phyloP scores from a whole-genome alignment of 2,797 vertebrate genomes.

The Pipistrellus pipistrellus region DNA sequence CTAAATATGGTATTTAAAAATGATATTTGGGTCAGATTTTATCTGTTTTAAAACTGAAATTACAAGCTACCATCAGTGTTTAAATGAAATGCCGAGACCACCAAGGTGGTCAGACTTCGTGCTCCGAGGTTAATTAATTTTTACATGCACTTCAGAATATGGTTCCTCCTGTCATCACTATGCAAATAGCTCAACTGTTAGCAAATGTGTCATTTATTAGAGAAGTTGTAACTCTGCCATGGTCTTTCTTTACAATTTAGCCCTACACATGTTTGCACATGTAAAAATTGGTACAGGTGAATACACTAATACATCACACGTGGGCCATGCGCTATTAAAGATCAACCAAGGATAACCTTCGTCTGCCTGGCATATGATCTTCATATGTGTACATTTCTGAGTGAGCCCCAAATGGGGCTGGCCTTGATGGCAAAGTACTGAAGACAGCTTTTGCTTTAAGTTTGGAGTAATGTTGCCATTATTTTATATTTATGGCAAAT shows the following conservation, averaged over 20 bases:
- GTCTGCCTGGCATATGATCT: not conserved
- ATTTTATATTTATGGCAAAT: not conserved
- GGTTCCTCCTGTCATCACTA: not conserved
- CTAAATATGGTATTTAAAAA: not conserved
- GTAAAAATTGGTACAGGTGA: not conserved
- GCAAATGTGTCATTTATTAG: slow-evolving; percentile 7
- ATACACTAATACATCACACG: not conserved
- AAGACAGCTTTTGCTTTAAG: not conserved
- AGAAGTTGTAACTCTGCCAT: not conserved
- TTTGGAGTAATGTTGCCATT: not conserved
- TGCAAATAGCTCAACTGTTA: not conserved
- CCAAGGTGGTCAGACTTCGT: not conserved
- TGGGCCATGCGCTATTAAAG: not conserved
- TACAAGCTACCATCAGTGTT: not conserved
- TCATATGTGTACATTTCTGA: not conserved
- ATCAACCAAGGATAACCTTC: no score
- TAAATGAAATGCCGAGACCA: not conserved
- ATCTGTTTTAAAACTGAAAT: slow-evolving; percentile 38
- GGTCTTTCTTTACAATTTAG: not conserved
- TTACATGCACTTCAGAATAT: not conserved
- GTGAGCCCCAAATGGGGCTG: not conserved
- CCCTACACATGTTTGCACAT: not conserved
- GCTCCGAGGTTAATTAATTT: not conserved
- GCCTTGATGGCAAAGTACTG: not conserved
- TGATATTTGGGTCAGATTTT: not conserved